phyloP scores from a whole-genome alignment of 1,140 invertebrate species.

The Drosophila watanabei region DNA sequence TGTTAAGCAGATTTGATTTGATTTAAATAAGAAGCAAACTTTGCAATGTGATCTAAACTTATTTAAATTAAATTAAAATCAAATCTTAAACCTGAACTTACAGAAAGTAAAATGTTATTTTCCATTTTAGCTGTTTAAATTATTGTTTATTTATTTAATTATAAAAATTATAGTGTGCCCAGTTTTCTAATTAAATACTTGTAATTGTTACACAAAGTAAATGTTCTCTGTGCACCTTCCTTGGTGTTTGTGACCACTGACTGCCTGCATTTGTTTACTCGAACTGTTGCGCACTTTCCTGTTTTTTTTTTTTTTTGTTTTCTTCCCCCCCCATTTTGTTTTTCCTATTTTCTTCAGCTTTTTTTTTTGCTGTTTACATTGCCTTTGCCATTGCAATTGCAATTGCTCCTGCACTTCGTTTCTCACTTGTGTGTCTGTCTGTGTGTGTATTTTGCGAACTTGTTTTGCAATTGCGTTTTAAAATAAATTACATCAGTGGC shows the following conservation, averaged over 20 bases:
- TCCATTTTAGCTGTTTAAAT: background rate
- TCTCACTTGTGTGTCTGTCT: conserved; percentile 31
- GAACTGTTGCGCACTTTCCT: conserved; percentile 41
- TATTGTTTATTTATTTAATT: background rate
- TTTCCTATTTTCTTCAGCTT: conserved; percentile 25
- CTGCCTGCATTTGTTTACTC: conserved; percentile 24
- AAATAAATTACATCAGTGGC: conserved; percentile 73
- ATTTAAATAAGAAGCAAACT: background rate
- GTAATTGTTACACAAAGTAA: background rate
- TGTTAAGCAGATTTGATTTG: background rate
- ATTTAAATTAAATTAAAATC: no score
- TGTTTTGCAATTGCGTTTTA: conserved; percentile 77
- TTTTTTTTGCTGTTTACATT: conserved; percentile 30
- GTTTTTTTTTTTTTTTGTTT: background rate
- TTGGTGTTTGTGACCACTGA: conserved; percentile 6
- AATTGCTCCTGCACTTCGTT: conserved; percentile 47
- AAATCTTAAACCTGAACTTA: no score
- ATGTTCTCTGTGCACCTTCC: background rate
- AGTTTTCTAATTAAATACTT: background rate
- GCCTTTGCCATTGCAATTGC: conserved; percentile 37
- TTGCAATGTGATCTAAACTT: no score
- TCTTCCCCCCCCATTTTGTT: background rate
- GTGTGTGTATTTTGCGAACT: conserved; percentile 50
- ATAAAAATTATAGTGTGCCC: background rate
- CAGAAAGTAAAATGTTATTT: background rate